Conservation (phyloP, 2,888 invertebrate species). For the Corythucha ciliata region DNA sequence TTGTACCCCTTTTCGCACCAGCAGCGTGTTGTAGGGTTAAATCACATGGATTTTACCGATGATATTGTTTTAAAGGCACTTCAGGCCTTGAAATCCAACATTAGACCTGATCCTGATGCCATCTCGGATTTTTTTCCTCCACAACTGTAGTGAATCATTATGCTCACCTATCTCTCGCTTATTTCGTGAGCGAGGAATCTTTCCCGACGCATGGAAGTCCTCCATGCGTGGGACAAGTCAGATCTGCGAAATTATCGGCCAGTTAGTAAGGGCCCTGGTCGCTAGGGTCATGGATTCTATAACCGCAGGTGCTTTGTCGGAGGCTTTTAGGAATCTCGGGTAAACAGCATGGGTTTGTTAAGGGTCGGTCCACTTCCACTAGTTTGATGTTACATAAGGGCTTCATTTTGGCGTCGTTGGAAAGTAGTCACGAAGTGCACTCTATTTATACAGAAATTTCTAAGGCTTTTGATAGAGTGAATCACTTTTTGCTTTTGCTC, state of each 20-base stretch:
- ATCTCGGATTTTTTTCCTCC: neutral
- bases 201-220: neutral
- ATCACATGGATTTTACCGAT: neutral
- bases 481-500: constrained; percentile 26
- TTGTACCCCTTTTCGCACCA: neutral
- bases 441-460: constrained; percentile 30
- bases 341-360: constrained; percentile 29
- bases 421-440: constrained; percentile 26
- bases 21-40: neutral
- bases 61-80: neutral
- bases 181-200: no score
- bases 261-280: neutral
- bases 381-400: constrained; percentile 30
- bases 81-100: neutral
- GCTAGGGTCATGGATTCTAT: neutral
- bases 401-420: constrained; percentile 22
- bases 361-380: constrained; percentile 21
- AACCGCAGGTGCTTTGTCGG: neutral
- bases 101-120: neutral
- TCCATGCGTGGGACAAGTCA: neutral
- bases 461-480: constrained; percentile 33
- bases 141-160: neutral
- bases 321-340: neutral
- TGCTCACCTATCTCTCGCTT: neutral
- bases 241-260: neutral